These are phyloP conservation scores for Marasmarcha lunaedactyla DNA, from an alignment of 2,888 invertebrate genomes.

Conservation along the genomic window DNA sequence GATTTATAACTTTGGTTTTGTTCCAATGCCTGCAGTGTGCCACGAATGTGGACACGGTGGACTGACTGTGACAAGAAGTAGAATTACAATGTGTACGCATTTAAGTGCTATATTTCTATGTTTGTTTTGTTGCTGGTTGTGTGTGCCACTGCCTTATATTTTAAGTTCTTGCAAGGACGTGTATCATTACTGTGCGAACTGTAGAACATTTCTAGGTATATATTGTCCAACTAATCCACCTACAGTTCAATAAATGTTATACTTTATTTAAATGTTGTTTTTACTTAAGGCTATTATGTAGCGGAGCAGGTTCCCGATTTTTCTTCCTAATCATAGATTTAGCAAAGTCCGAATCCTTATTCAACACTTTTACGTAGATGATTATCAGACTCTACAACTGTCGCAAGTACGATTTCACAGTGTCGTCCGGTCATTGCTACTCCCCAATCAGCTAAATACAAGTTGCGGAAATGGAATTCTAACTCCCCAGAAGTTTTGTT, in stretches of 20 bases:
- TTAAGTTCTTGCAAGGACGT: slow-evolving; percentile 58
- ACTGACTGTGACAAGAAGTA: slow-evolving; percentile 36
- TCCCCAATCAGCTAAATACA: too few species aligned
- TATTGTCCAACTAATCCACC: slow-evolving; percentile 49
- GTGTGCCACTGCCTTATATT: slow-evolving; percentile 52
- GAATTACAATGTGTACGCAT: slow-evolving; percentile 52
- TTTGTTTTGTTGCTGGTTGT: slow-evolving; percentile 56
- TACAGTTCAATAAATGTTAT: slow-evolving; percentile 19
- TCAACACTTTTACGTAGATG: too few species aligned
- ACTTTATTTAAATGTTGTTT: too few species aligned
- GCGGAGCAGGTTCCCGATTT: too few species aligned
- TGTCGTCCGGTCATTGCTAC: too few species aligned
- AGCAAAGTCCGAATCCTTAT: too few species aligned
- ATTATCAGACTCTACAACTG: too few species aligned
- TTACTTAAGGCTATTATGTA: too few species aligned
- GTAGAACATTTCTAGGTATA: slow-evolving; percentile 47
- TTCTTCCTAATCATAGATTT: too few species aligned
- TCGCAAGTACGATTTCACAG: too few species aligned
- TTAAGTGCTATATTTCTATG: slow-evolving; percentile 46
- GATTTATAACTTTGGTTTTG: slow-evolving; percentile 40
- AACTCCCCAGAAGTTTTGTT: too few species aligned
- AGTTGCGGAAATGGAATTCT: too few species aligned
- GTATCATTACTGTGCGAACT: slow-evolving; percentile 56
- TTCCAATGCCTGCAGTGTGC: slow-evolving; percentile 42
- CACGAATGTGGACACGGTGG: slow-evolving; percentile 51